A percentile compares a stretch with the other conserved stretches of the same genome.
phyloP scores from a whole-genome alignment of 2,113 vertebrate genomes.

The Dendropsophus ebraccatus region DNA sequence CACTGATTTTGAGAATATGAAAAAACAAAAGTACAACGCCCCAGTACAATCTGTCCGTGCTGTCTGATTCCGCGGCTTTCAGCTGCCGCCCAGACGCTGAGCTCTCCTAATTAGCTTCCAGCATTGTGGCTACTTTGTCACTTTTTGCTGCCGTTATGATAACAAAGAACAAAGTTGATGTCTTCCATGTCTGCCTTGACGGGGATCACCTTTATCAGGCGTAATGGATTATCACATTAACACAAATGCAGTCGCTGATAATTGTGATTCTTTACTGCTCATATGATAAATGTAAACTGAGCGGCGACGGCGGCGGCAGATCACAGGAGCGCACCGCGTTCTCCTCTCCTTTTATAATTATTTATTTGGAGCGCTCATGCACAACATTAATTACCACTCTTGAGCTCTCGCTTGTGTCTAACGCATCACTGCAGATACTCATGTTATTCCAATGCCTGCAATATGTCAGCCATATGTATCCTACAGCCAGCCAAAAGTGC shows the following conservation, averaged over 20 bases:
- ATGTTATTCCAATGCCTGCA: not conserved
- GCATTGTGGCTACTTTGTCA: not conserved
- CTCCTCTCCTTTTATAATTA: not conserved
- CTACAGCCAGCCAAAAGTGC: not conserved
- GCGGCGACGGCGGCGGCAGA: not conserved
- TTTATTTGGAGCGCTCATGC: constrained; percentile 17
- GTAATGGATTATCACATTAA: constrained; percentile 1
- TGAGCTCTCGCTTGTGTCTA: not conserved
- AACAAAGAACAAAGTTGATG: not conserved
- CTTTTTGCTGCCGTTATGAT: not conserved
- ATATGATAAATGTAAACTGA: not conserved
- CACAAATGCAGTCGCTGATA: not conserved
- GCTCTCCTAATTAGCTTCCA: not conserved
- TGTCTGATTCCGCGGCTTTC: not conserved
- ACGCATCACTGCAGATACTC: not conserved
- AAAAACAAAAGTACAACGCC: too few species aligned
- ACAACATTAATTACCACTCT: constrained; percentile 3
- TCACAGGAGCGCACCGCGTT: not conserved
- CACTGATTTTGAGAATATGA: not conserved
- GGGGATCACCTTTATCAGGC: not conserved
- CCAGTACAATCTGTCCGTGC: not conserved
- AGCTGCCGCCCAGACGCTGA: not conserved
- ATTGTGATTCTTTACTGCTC: constrained; percentile 1
- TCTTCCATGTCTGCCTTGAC: not conserved
- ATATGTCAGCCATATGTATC: not conserved